Conservation (phyloP, 2,888 invertebrate genomes). For the Eristalinus aeneus region DNA sequence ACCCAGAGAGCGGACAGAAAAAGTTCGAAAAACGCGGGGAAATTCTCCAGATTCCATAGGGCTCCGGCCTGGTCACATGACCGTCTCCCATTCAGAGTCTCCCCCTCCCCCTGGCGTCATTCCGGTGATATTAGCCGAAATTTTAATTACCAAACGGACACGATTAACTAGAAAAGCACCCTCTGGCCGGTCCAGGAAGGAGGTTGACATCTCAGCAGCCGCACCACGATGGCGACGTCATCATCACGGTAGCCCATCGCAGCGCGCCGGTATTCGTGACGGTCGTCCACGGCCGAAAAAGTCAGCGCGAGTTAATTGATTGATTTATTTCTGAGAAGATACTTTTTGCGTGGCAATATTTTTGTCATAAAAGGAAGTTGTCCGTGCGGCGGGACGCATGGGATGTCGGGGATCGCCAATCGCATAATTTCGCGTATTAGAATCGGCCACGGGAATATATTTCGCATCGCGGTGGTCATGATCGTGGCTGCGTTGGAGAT, state of each 20-base stretch:
- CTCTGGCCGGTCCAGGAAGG: constrained; percentile 23
- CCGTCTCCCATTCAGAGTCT: constrained; percentile 48
- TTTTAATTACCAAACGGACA: constrained; percentile 78
- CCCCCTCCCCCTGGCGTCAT: constrained; percentile 21
- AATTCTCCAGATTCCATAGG: constrained; percentile 68
- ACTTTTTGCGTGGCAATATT: constrained; percentile 60
- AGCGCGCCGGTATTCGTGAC: constrained; percentile 52
- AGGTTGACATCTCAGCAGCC: constrained; percentile 59
- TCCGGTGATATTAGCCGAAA: constrained; percentile 78
- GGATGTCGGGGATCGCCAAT: constrained; percentile 18
- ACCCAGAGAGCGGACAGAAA: background rate
- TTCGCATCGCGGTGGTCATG: constrained; percentile 66
- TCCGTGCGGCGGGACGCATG: background rate
- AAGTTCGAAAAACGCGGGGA: constrained; percentile 20
- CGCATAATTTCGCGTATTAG: constrained; percentile 67
- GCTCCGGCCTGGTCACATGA: constrained; percentile 61
- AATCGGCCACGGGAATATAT: constrained; percentile 62
- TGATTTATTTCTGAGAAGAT: constrained; percentile 79
- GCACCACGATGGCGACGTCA: constrained; percentile 44
- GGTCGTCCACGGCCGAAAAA: constrained; percentile 31
- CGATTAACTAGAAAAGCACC: constrained; percentile 66
- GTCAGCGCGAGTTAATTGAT: constrained; percentile 79
- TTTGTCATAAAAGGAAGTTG: constrained; percentile 32
- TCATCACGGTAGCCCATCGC: constrained; percentile 31
- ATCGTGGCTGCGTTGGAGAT: background rate